Evolutionary conservation across 1,140 invertebrate species (phyloP), one percentile per base, ranked within the genome.

Genomic region (Lepidurus packardi): DNA sequence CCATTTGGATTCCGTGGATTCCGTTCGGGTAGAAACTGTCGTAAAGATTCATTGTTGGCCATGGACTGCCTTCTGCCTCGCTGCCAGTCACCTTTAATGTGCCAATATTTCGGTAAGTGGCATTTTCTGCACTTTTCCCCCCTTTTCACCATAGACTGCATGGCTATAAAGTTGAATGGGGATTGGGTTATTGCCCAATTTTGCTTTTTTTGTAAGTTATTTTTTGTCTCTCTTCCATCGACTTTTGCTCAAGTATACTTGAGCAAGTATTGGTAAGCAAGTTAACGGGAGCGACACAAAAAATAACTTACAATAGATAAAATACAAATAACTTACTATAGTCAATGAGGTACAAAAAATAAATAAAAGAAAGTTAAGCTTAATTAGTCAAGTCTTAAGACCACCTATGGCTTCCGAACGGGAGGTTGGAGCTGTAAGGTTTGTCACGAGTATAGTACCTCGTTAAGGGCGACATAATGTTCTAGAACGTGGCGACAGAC

Each of bases 401-500:
- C 53, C 53, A 65, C 53, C 53, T 65, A 65, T 65, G 53, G 53
- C 21, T 65, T 65, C 1, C 21, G 16, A 65, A 65, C n/a, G 53
- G 53, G 53, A 65, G 21, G 34, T 34, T 34, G 53, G 21, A 65
- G 21, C 53, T 7, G 53, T n/a, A 65, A 21, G 53, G 53, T 65
- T 65, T 65, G 53, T 65, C 53, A 16, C 53, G 45, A 47, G 53
- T 65, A 65, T 65, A 65, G 53, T 65, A 65, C 53, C 53, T 65
- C 53, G 53, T 65, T 65, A 65, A 65, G 53, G 13, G 53, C 53
- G 53, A 65, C 53, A 65, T 65, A 65, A 65, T 16, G 53, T 65
- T 65, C 7, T 13, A 13, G 21, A n/a, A 13, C 53, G 53, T 16
- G 53, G 7, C 21, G 53, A 65, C 53, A 65, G 53, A 65, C 53